A percentile compares a stretch with the other conserved stretches of the same genome.
These are phyloP conservation scores for Erithacus rubecula DNA, from an alignment of 2,797 vertebrate genomes.

Conservation along the genomic window DNA sequence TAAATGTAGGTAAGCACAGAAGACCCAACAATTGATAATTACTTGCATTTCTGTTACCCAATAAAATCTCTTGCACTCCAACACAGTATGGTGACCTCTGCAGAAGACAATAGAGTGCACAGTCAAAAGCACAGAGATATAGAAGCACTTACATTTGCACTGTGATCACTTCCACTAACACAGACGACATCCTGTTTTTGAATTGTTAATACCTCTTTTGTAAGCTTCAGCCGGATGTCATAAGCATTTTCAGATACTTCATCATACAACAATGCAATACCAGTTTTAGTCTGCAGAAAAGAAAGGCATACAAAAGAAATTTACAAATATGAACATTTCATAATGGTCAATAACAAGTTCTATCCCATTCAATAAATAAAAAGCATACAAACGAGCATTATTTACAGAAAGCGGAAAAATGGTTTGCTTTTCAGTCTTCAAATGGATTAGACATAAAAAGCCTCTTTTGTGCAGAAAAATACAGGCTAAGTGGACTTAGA, in stretches of 20 bases:
- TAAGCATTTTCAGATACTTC: conserved; percentile 85
- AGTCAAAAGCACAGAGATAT: conserved; percentile 9
- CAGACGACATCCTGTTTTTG: conserved; percentile 93
- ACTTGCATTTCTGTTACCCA: background rate
- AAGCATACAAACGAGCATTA: background rate
- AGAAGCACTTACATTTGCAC: conserved; percentile 90
- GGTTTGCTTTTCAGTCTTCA: background rate
- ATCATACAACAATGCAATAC: conserved; percentile 86
- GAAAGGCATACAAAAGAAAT: conserved; percentile 16
- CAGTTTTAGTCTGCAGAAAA: conserved; percentile 86
- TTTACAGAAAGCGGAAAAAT: background rate
- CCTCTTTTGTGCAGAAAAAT: background rate
- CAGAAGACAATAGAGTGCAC: background rate
- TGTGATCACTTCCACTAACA: conserved; percentile 78
- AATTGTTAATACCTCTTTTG: conserved; percentile 87
- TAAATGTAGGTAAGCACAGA: background rate
- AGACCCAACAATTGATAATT: background rate
- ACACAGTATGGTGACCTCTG: background rate
- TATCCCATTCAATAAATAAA: background rate
- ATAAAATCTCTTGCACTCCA: background rate
- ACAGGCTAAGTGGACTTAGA: background rate
- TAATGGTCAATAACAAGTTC: background rate
- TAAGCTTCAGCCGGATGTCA: conserved; percentile 89
- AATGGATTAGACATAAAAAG: background rate
- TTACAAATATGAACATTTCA: background rate